phyloP scores from a whole-genome alignment of 1,140 invertebrate genomes.

The Drosophila funebris region DNA sequence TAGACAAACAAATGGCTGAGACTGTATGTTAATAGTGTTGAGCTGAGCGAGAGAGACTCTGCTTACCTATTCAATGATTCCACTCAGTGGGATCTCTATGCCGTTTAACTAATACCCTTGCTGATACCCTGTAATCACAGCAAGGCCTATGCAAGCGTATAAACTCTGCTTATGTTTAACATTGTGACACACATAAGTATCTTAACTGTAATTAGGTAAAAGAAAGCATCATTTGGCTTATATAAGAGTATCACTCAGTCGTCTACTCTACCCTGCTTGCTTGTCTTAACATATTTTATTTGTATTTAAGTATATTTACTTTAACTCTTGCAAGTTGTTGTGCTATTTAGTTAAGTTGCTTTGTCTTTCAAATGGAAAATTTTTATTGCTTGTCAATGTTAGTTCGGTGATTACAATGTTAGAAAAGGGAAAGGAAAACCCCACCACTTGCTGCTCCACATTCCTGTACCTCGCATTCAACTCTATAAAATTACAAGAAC shows the following conservation, averaged over 20 bases:
- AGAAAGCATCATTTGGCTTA: too few species aligned
- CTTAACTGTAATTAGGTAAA: too few species aligned
- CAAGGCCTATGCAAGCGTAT: not conserved
- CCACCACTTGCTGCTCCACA: not conserved
- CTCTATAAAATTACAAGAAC: not conserved
- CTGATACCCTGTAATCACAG: conserved; percentile 13
- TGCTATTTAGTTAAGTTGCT: conserved; percentile 70
- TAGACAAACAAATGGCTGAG: conserved; percentile 50
- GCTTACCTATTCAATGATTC: conserved; percentile 26
- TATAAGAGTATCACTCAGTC: not conserved
- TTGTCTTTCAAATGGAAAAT: conserved; percentile 61
- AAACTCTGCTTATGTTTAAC: not conserved
- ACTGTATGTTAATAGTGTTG: conserved; percentile 6
- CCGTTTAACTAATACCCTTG: conserved; percentile 58
- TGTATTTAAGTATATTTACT: conserved; percentile 60
- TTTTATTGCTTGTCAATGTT: conserved; percentile 51
- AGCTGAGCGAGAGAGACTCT: not conserved
- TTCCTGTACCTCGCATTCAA: not conserved
- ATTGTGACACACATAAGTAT: not conserved
- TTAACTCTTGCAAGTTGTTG: conserved; percentile 61
- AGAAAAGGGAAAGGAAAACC: conserved; percentile 13
- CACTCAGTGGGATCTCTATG: too few species aligned
- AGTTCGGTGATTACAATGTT: conserved; percentile 4
- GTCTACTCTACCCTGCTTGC: not conserved
- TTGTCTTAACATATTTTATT: conserved; percentile 67